Evolutionary conservation across 2,113 vertebrate species (phyloP).

Genomic region (Orientallactaga bullata): DNA sequence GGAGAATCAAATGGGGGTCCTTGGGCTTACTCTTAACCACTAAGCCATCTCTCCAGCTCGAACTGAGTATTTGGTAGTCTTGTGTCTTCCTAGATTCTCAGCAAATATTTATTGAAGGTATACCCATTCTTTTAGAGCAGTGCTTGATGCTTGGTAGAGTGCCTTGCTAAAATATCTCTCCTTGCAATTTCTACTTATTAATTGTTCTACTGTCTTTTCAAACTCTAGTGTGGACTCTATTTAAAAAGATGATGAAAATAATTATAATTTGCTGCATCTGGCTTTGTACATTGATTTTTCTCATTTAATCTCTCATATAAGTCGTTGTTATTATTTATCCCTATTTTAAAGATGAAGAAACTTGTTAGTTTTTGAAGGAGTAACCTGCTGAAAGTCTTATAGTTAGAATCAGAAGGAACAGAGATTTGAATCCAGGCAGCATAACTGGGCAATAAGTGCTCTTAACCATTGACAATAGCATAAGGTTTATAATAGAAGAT

Average conservation of each 20-base stretch:
- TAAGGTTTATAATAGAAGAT: conserved; percentile 6
- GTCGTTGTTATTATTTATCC: not conserved
- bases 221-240: not conserved
- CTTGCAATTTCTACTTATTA: not conserved
- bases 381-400: not conserved
- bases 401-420: not conserved
- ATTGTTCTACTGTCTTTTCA: not conserved
- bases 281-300: not conserved
- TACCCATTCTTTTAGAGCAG: not conserved
- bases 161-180: conserved; percentile 29
- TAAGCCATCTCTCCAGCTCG: too few species aligned
- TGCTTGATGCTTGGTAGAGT: not conserved
- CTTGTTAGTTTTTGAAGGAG: not conserved
- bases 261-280: not conserved
- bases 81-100: not conserved
- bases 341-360: conserved; percentile 55
- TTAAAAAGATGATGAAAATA: not conserved
- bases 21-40: too few species aligned
- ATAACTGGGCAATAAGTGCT: not conserved
- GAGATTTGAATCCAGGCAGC: not conserved
- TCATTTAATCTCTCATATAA: conserved; percentile 14
- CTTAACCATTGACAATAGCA: not conserved
- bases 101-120: not conserved
- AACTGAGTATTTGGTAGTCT: not conserved
- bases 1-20: too few species aligned